These are phyloP conservation scores for Rhagoletis pomonella DNA, from an alignment of 1,140 invertebrate species.

Conservation along the genomic window DNA sequence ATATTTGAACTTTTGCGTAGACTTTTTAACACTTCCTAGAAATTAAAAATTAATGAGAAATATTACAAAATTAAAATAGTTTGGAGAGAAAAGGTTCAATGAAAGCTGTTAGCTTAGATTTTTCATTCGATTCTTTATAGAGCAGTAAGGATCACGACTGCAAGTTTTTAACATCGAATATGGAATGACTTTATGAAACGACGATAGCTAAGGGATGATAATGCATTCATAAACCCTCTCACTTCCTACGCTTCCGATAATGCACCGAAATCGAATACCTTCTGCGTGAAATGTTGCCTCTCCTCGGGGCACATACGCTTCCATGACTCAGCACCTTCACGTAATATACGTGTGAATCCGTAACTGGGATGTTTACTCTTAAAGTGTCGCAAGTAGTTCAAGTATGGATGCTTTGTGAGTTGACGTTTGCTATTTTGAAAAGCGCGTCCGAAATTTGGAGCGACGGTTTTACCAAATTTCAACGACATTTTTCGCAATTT, in stretches of 20 bases:
- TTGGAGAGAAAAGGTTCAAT: too few relatives aligned
- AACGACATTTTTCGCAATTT: constrained; percentile 43
- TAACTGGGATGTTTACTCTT: constrained; percentile 30
- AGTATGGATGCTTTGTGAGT: constrained; percentile 46
- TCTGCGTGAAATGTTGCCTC: constrained; percentile 1
- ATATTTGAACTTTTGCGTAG: too few relatives aligned
- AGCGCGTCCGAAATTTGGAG: constrained; percentile 19
- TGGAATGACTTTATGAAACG: too few relatives aligned
- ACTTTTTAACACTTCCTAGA: too few relatives aligned
- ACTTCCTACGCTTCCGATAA: neutral
- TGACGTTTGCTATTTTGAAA: neutral
- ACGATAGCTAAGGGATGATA: too few relatives aligned
- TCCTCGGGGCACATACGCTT: neutral
- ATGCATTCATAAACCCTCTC: too few relatives aligned
- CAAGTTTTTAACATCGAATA: too few relatives aligned
- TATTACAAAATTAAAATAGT: too few relatives aligned
- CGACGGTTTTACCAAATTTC: constrained; percentile 45
- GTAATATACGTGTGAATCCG: constrained; percentile 41
- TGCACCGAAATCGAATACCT: neutral
- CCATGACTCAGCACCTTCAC: constrained; percentile 35
- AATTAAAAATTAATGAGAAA: too few relatives aligned
- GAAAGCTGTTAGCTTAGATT: too few relatives aligned
- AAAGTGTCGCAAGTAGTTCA: constrained; percentile 53
- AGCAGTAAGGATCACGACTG: too few relatives aligned
- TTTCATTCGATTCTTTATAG: too few relatives aligned